phyloP scores from a whole-genome alignment of 2,113 vertebrate species.

The Puntigrus tetrazona region DNA sequence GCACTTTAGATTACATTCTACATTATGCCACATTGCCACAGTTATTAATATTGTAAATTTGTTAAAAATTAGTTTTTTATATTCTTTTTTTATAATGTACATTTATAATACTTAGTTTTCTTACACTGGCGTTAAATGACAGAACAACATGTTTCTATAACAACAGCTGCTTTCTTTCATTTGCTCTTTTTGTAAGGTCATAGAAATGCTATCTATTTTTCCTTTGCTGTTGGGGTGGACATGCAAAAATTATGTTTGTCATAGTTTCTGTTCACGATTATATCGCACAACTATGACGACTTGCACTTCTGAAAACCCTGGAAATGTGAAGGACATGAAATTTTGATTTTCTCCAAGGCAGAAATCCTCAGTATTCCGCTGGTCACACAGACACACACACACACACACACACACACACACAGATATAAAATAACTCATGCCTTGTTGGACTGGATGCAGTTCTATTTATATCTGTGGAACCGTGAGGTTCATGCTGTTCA shows the following conservation, averaged over 20 bases:
- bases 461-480: conserved; percentile 54
- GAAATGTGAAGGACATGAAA: neutral
- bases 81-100: neutral
- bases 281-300: neutral
- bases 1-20: neutral
- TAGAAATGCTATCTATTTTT: neutral
- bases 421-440: conserved; percentile 7
- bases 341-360: neutral
- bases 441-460: conserved; percentile 22
- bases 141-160: neutral
- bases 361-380: neutral
- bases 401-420: neutral
- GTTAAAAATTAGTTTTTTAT: too few relatives aligned
- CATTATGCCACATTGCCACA: neutral
- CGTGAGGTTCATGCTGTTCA: conserved; percentile 35
- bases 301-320: neutral
- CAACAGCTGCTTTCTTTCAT: neutral
- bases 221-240: too few relatives aligned
- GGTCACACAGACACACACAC: conserved; percentile 2
- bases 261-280: neutral
- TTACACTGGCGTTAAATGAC: neutral
- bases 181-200: neutral
- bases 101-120: neutral
- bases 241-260: neutral
- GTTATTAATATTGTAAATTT: neutral